Evolutionary conservation across 2,888 invertebrate genomes (phyloP), one percentile per base, ranked within the genome.

Genomic region (Holacanthella duospinosa): DNA sequence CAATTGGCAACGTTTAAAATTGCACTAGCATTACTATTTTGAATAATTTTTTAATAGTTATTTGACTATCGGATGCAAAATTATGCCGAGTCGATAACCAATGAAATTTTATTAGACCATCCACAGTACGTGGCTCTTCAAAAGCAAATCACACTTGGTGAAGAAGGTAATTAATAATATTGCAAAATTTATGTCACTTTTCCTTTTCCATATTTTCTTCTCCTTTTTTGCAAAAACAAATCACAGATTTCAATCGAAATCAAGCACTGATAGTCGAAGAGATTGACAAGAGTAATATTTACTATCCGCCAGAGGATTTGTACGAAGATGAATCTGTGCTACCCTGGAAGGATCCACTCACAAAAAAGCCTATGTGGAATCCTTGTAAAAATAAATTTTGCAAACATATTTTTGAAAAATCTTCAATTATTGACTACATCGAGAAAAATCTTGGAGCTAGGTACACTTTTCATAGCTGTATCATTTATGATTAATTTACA

Each of bases 351-450:
- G 71, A 71, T 56, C 71, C 71, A 0, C 61, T 71, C 29, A 67
- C 66, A 12, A 66, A 63, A 25, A 21, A 63, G 9, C 67, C 66
- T 0, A 71, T 71, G 48, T 19, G 36, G 9, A 60, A 29, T 25
- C 69, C 71, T 0, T 56, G 68, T 2, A 55, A 57, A 24, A 71
- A 70, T 54, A 67, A 64, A 53, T 63, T 48, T 43, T 71, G 71
- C 55, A 65, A 69, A 43, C 71, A 71, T 60, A 64, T 71, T 24
- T 71, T 69, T 56, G 71, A 71, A 29, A 60, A 61, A 21, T 21
- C 44, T 9, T 67, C 71, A n/a, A 66, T 71, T n/a, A 2, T 24
- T 16, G 28, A 56, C 2, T 70, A 63, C 59, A 69, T 71, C 25
- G 24, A 27, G 19, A 48, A 43, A 1, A 66, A 70, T 55, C 63